phyloP scores from a whole-genome alignment of 2,888 invertebrate species.

The Clunio marinus region DNA sequence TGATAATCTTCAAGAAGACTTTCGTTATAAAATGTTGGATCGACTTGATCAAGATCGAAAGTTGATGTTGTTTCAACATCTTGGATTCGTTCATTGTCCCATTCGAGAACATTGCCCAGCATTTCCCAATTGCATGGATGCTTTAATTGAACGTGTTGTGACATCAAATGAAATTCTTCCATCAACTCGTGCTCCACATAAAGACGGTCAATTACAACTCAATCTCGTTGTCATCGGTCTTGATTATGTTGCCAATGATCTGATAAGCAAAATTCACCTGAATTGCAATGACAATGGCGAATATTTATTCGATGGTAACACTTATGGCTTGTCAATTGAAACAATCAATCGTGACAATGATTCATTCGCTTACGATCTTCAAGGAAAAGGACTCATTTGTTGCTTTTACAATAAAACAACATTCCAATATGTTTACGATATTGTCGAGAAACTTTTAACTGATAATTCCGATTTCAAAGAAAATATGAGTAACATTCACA shows the following conservation, averaged over 20 bases:
- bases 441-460: slow-evolving; percentile 33
- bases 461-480: slow-evolving; percentile 37
- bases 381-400: slow-evolving; percentile 38
- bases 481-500: slow-evolving; percentile 35
- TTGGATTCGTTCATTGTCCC: slow-evolving; percentile 93
- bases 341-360: slow-evolving; percentile 86
- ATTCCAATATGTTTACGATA: slow-evolving; percentile 38
- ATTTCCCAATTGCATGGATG: slow-evolving; percentile 76
- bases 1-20: slow-evolving; percentile 82
- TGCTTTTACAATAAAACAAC: slow-evolving; percentile 37
- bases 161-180: slow-evolving; percentile 55
- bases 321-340: slow-evolving; percentile 78
- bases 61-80: slow-evolving; percentile 88
- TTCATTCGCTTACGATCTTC: slow-evolving; percentile 54
- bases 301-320: slow-evolving; percentile 71
- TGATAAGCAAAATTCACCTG: slow-evolving; percentile 78
- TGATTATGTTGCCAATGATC: slow-evolving; percentile 80
- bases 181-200: slow-evolving; percentile 42
- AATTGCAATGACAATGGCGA: slow-evolving; percentile 82
- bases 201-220: slow-evolving; percentile 47
- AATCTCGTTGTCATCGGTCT: slow-evolving; percentile 86
- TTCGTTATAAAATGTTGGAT: slow-evolving; percentile 87
- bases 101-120: slow-evolving; percentile 92
- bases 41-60: slow-evolving; percentile 92
- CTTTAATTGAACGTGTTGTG: slow-evolving; percentile 67